Evolutionary conservation across 53 echinoderm and acorn worm species (phyloP).

Genomic region (Apostichopus leukothele): DNA sequence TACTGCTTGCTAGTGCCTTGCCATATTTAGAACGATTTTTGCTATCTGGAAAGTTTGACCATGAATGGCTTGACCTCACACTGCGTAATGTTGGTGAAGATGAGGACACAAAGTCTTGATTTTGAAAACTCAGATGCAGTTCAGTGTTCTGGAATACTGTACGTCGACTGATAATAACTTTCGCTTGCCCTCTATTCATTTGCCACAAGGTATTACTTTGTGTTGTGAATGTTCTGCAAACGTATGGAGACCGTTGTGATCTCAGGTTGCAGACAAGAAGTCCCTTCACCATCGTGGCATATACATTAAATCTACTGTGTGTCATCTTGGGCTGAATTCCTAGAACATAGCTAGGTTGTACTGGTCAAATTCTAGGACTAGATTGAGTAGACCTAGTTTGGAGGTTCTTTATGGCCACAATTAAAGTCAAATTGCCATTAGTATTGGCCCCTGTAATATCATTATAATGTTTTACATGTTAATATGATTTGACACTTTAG

Average conservation of each 20-base stretch:
- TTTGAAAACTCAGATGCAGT: background rate
- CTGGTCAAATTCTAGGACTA: too few species aligned
- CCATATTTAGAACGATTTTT: background rate
- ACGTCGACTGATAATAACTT: background rate
- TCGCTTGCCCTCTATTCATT: background rate
- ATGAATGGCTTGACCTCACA: background rate
- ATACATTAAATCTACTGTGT: background rate
- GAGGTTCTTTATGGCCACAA: too few species aligned
- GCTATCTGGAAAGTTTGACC: background rate
- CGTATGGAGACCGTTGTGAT: background rate
- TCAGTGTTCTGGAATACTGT: background rate
- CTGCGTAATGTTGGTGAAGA: background rate
- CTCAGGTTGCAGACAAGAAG: background rate
- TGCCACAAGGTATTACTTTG: background rate
- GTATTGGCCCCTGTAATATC: too few species aligned
- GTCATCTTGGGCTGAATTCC: background rate
- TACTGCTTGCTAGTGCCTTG: constrained; percentile 1
- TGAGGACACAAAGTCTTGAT: too few species aligned
- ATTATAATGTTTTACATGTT: too few species aligned
- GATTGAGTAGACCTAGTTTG: too few species aligned
- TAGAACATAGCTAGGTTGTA: too few species aligned
- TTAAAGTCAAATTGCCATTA: too few species aligned
- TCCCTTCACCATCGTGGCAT: background rate
- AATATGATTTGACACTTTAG: too few species aligned
- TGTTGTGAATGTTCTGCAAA: background rate